These are phyloP conservation scores for Drosophila heteroneura DNA, from an alignment of 2,888 invertebrate genomes.

Conservation along the genomic window DNA sequence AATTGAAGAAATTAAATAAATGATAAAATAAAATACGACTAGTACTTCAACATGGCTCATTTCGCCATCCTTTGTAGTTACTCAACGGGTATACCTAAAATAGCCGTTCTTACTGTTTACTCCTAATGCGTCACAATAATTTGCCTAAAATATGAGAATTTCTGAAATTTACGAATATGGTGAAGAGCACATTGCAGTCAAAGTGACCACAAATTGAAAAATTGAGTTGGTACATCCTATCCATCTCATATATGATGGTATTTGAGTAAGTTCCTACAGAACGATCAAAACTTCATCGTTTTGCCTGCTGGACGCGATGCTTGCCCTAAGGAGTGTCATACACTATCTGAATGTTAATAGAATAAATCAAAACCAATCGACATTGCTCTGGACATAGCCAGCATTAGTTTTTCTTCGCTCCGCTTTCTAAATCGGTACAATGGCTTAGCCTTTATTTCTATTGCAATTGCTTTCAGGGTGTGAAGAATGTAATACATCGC, in stretches of 20 bases:
- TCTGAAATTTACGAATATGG: conserved; percentile 91
- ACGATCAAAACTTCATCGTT: too few species aligned
- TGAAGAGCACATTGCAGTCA: conserved; percentile 91
- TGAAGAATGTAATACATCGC: conserved; percentile 95
- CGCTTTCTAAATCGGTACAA: too few species aligned
- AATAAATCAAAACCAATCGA: conserved; percentile 94
- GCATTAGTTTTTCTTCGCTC: conserved; percentile 85
- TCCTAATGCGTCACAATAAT: conserved; percentile 89
- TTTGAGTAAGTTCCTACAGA: too few species aligned
- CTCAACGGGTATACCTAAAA: too few species aligned
- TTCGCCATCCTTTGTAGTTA: too few species aligned
- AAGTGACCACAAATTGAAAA: conserved; percentile 91
- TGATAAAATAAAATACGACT: too few species aligned
- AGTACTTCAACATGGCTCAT: too few species aligned
- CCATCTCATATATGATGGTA: conserved; percentile 88
- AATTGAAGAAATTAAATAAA: too few species aligned
- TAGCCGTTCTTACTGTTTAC: too few species aligned
- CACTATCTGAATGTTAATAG: conserved; percentile 94
- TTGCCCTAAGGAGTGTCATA: conserved; percentile 92
- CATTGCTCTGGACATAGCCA: conserved; percentile 93
- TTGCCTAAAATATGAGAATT: conserved; percentile 89
- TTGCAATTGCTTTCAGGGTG: conserved; percentile 87
- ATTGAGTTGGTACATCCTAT: conserved; percentile 90
- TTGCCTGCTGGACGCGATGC: conserved; percentile 86
- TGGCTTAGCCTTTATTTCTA: not conserved